Base-by-base conservation (phyloP, 2,113 vertebrate species). In the Leptocoma aspasia region DNA sequence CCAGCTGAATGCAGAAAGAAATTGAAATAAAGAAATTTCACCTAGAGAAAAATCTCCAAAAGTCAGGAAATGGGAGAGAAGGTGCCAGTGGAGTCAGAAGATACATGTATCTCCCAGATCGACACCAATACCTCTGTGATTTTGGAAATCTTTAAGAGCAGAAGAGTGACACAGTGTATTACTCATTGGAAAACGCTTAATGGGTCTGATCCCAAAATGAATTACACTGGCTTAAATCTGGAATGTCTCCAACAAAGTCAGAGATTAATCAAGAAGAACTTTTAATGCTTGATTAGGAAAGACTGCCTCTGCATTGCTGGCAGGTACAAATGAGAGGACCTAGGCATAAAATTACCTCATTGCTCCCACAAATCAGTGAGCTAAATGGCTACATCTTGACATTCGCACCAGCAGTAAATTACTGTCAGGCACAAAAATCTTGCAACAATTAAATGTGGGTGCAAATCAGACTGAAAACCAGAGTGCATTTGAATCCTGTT, bases 261-360 rank as follows among this genome's bases (percentile, higher is more conserved):
- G 70, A 97, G 80, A 94, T 97, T 95, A 95, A 95, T 96, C 95
- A 96, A 96, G 86, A 90, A 85, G 72, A 93, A 95, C 82, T 96
- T 96, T 68, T 92, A 96, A 86, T 83, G 88, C 85, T 91, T 93
- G 93, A 92, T 96, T 93, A 95, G 85, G 87, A 91, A 66, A 95
- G 92, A 90, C 92, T 94, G 71, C 44, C 56, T 93, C 71, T 94
- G 86, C 72, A 63, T 68, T 92, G 79, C 85, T 95, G 92, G 95
- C 90, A 95, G 93, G 90, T 93, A 96, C 82, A 95, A 96, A 96
- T 93, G 92, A 96, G 52, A 94, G 31, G 93, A 96, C 80, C 88
- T 75, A 90, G 71, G 90, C 82, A 92, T 94, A 94, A 92, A 96
- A 96, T 96, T 96, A 96, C 94, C 88, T 93, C 90, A 97, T 83